A percentile compares a stretch with the other conserved stretches of the same genome.
phyloP scores from a whole-genome alignment of 2,113 vertebrate species.

The Ameiurus melas region DNA sequence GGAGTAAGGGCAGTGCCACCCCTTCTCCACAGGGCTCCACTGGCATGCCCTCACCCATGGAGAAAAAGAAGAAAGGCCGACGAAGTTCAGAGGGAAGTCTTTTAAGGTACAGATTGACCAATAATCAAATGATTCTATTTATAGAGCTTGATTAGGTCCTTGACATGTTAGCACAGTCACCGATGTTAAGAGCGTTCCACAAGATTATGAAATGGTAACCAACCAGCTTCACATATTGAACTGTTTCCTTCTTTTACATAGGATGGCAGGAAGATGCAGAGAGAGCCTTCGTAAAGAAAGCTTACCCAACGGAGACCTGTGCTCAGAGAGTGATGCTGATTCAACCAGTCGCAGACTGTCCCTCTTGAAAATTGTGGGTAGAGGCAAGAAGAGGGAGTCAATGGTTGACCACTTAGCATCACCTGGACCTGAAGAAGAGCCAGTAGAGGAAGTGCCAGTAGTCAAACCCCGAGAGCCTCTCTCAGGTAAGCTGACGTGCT shows the following conservation, averaged over 20 bases:
- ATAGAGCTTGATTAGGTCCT: background rate
- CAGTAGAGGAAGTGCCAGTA: conserved; percentile 67
- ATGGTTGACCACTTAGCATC: conserved; percentile 68
- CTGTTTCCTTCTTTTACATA: conserved; percentile 35
- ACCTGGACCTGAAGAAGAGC: conserved; percentile 62
- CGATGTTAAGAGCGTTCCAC: background rate
- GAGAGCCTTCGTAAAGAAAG: conserved; percentile 68
- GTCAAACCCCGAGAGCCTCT: conserved; percentile 79
- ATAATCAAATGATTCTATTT: background rate
- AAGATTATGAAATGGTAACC: background rate
- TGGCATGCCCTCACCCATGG: conserved; percentile 64
- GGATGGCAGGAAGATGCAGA: conserved; percentile 71
- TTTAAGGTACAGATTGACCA: conserved; percentile 61
- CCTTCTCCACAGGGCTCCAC: conserved; percentile 67
- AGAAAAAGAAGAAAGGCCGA: conserved; percentile 72
- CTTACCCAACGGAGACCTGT: conserved; percentile 58
- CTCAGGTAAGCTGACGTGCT: conserved; percentile 73
- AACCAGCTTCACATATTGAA: background rate
- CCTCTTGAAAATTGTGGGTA: conserved; percentile 81
- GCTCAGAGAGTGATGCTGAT: conserved; percentile 63
- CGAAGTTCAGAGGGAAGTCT: conserved; percentile 84
- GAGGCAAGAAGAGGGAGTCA: conserved; percentile 75
- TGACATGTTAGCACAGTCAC: background rate
- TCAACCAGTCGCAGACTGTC: conserved; percentile 69
- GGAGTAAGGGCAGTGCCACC: conserved; percentile 62